Conservation (phyloP, 2,797 vertebrate genomes). For the Taenioides sp. region DNA sequence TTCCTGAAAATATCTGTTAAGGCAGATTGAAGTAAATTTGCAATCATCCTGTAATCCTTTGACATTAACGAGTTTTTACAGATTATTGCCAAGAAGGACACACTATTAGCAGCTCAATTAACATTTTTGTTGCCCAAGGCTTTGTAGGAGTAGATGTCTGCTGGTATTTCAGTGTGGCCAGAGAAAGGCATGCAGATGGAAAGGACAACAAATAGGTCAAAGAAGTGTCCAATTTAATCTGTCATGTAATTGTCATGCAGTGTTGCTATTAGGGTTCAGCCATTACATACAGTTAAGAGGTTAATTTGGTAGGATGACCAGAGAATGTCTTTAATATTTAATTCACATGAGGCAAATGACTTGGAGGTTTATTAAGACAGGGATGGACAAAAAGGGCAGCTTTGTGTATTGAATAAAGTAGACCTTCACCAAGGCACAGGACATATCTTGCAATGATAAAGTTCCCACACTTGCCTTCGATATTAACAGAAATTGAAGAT, state of each 20-base stretch:
- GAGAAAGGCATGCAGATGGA: conserved; percentile 51
- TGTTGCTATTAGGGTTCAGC: not conserved
- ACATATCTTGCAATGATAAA: not conserved
- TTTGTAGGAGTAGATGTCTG: conserved; percentile 61
- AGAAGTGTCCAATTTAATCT: conserved; percentile 71
- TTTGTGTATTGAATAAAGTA: not conserved
- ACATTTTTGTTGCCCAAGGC: conserved; percentile 80
- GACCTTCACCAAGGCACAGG: not conserved
- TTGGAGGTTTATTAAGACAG: not conserved
- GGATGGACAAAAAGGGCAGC: not conserved
- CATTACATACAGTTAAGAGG: conserved; percentile 2
- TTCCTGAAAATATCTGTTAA: conserved; percentile 8
- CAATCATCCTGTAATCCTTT: conserved; percentile 61
- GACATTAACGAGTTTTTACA: conserved; percentile 80
- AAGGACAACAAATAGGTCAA: conserved; percentile 67
- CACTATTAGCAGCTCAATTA: conserved; percentile 83
- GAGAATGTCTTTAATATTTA: not conserved
- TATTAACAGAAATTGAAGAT: not conserved
- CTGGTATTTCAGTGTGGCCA: conserved; percentile 43
- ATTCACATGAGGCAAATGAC: not conserved
- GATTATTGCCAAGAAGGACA: conserved; percentile 72
- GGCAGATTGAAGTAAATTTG: conserved; percentile 18
- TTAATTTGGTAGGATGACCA: not conserved
- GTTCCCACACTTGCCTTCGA: not conserved
- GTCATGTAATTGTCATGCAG: conserved; percentile 58